A percentile compares a stretch with the other conserved stretches of the same genome.
phyloP scores from a whole-genome alignment of 2,888 invertebrate species.

The Lithophane semibrunnea region DNA sequence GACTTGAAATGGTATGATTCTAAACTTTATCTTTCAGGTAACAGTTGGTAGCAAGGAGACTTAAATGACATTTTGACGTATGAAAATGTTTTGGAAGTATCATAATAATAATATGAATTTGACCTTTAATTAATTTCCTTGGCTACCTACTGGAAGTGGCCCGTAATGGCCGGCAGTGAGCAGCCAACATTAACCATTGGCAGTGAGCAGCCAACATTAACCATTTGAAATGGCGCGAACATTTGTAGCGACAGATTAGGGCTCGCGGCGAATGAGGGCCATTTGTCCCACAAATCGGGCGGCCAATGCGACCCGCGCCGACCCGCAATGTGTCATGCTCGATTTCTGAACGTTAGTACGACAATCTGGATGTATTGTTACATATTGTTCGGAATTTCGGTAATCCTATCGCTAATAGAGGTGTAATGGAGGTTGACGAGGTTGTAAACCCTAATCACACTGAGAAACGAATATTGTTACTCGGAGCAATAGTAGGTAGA shows the following conservation, averaged over 20 bases:
- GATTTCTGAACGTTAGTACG: slow-evolving; percentile 9
- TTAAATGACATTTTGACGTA: neutral
- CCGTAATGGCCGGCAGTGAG: slow-evolving; percentile 27
- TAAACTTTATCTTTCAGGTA: slow-evolving; percentile 17
- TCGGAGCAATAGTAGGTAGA: neutral
- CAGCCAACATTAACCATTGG: slow-evolving; percentile 33
- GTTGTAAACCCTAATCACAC: neutral
- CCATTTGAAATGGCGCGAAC: slow-evolving; percentile 46
- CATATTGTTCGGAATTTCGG: slow-evolving; percentile 20
- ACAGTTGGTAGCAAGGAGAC: neutral
- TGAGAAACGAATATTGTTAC: slow-evolving; percentile 9
- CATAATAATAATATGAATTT: neutral
- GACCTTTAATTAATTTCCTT: slow-evolving; percentile 8
- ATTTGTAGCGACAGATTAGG: slow-evolving; percentile 58
- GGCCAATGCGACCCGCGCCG: slow-evolving; percentile 19
- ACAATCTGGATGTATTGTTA: slow-evolving; percentile 36
- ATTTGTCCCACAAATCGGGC: slow-evolving; percentile 53
- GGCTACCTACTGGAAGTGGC: slow-evolving; percentile 31
- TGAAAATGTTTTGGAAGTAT: neutral
- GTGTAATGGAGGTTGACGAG: slow-evolving; percentile 22
- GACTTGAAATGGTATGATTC: neutral
- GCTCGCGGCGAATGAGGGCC: slow-evolving; percentile 30
- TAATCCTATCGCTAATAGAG: slow-evolving; percentile 35
- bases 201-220: slow-evolving; percentile 34
- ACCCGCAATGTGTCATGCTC: slow-evolving; percentile 43